Evolutionary conservation across 2,797 vertebrate species (phyloP), one percentile per base, ranked within the genome.

Genomic region (Melanotaenia trifasciata): DNA sequence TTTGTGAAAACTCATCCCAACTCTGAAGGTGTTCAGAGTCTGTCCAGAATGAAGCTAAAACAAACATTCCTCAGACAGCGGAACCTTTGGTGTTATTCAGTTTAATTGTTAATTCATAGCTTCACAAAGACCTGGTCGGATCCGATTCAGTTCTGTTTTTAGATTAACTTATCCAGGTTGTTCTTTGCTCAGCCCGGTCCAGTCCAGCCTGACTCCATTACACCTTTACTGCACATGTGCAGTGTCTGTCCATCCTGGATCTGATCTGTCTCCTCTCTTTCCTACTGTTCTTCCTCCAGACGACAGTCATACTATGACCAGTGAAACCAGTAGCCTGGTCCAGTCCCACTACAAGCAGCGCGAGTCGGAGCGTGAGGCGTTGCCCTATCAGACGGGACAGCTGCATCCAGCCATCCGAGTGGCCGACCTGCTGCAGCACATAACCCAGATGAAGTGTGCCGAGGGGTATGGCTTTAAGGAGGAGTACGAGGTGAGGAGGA

Each of bases 391-490:
- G 92, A 98, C 97, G 0, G 97, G 96, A 2, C 97, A 97, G 93
- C 96, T 98, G 33, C 98, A 99, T 69, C 98, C 98, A 0, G 98
- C 98, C 84, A 97, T 99, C 88, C 94, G 97, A 0, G 98, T 99
- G 58, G 97, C 98, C 32, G 98, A 99, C 88, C 93, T 99, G 62
- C 95, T 99, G 7, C 98, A 99, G 75, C 98, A 99, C 92, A 99
- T 99, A 94, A 99, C 97, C 0, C 98, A 99, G 89, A 99, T 99
- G 98, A 99, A 99, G 71, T 98, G 97, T 68, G 95, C 97, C 0
- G 98, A 99, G 86, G 97, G 97, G 20, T 99, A 99, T 0, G 97
- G 98, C 79, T 99, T 99, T 92, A 99, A 99, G 90, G 98, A 99
- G 86, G 98, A 99, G 72, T 99, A 99, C 1, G 98, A 99, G 95